A percentile compares a stretch with the other conserved stretches of the same genome.
Evolutionary conservation across 2,113 vertebrate species (phyloP).

Genomic region (Ceratotherium simum): DNA sequence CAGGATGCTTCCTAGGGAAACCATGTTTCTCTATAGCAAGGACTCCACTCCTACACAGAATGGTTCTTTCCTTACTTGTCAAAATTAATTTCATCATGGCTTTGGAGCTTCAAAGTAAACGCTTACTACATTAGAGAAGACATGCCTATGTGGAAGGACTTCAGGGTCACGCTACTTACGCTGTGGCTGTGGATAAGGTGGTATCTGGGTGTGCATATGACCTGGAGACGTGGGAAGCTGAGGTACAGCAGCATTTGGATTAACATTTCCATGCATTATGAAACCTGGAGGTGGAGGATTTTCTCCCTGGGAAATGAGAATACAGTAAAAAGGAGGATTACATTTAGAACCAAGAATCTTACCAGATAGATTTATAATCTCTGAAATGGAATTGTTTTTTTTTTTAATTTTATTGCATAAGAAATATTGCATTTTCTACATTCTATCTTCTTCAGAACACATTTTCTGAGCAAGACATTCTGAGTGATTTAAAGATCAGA

Average conservation of each 20-base stretch:
- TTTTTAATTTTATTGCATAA: background rate
- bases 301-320: constrained; percentile 88
- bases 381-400: constrained; percentile 4
- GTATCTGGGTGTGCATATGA: constrained; percentile 88
- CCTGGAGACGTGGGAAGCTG: constrained; percentile 81
- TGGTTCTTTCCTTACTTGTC: background rate
- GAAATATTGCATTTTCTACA: constrained; percentile 26
- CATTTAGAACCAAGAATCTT: background rate
- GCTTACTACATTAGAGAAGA: background rate
- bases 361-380: background rate
- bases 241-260: constrained; percentile 71
- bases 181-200: constrained; percentile 90
- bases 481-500: constrained; percentile 43
- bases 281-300: constrained; percentile 90
- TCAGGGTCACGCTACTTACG: constrained; percentile 88
- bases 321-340: constrained; percentile 51
- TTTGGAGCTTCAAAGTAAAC: background rate
- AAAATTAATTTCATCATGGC: background rate
- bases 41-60: background rate
- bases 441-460: background rate
- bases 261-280: constrained; percentile 85
- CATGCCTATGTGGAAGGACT: background rate
- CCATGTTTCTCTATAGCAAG: background rate
- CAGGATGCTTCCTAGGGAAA: background rate
- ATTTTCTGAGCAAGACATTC: constrained; percentile 16